phyloP scores from a whole-genome alignment of 2,888 invertebrate species.

The Cryptops parisi region DNA sequence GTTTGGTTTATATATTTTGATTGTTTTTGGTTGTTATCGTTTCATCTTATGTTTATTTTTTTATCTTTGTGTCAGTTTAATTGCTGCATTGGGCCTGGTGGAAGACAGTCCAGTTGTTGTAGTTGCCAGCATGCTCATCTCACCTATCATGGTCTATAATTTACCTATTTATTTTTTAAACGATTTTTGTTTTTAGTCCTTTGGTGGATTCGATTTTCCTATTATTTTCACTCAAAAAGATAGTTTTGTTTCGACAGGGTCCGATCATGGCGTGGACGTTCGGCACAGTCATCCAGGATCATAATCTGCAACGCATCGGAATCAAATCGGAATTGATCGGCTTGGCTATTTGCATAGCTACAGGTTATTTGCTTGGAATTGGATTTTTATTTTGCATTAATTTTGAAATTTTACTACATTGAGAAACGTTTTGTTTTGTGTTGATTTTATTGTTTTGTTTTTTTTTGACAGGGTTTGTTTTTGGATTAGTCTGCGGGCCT shows the following conservation, averaged over 20 bases:
- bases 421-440: too few species aligned
- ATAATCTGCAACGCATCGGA: constrained; percentile 46
- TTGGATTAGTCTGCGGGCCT: constrained; percentile 48
- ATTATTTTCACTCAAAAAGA: background rate
- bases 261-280: constrained; percentile 63
- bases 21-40: constrained; percentile 3
- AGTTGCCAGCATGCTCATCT: constrained; percentile 66
- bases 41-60: too few species aligned
- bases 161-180: background rate
- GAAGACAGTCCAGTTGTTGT: constrained; percentile 58
- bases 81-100: constrained; percentile 55
- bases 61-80: constrained; percentile 41
- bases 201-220: background rate
- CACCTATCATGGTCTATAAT: constrained; percentile 52
- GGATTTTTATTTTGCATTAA: too few species aligned
- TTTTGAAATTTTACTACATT: too few species aligned
- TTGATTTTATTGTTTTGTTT: too few species aligned
- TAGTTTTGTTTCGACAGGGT: constrained; percentile 37
- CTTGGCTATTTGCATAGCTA: background rate
- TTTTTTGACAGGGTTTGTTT: constrained; percentile 40
- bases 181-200: background rate
- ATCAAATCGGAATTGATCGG: constrained; percentile 46
- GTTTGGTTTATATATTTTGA: constrained; percentile 3
- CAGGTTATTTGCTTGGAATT: too few species aligned
- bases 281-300: constrained; percentile 53